These are phyloP conservation scores for Sphaerophoria rueppellii DNA, from an alignment of 2,888 invertebrate species.

Conservation along the genomic window DNA sequence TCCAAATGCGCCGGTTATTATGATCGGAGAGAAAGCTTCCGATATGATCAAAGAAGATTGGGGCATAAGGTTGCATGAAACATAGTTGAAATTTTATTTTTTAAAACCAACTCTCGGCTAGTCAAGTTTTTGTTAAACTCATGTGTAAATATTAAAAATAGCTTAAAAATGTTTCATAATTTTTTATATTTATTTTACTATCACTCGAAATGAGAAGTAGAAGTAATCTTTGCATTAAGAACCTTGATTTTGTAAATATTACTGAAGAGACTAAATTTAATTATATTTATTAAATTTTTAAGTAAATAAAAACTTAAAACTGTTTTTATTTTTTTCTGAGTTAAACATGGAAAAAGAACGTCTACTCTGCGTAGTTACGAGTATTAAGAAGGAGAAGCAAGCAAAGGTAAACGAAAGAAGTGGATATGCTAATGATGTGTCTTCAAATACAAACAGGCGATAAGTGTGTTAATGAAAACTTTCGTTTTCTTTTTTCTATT, in stretches of 20 bases:
- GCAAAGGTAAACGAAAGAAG: neutral
- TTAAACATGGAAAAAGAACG: neutral
- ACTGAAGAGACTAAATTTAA: conserved; percentile 31
- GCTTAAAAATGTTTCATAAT: conserved; percentile 3
- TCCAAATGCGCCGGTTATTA: conserved; percentile 94
- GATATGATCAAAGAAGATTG: conserved; percentile 95
- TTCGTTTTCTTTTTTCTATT: conserved; percentile 45
- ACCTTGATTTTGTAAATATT: conserved; percentile 56
- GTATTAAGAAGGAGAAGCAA: neutral
- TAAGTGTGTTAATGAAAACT: conserved; percentile 54
- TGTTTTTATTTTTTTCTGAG: neutral
- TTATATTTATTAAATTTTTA: conserved; percentile 54
- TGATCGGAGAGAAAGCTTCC: conserved; percentile 95
- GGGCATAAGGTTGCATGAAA: conserved; percentile 81
- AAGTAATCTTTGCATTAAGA: conserved; percentile 14
- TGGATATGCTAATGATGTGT: conserved; percentile 39
- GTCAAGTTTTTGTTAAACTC: conserved; percentile 43
- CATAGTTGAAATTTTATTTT: conserved; percentile 18
- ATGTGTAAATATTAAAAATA: conserved; percentile 52
- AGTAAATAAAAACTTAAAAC: conserved; percentile 31
- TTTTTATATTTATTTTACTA: conserved; percentile 14
- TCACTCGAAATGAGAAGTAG: neutral
- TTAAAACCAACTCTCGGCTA: conserved; percentile 56
- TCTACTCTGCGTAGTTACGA: neutral
- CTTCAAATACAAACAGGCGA: conserved; percentile 30